Percentiles rank a stretch among this genome's conserved stretches.
phyloP scores from a whole-genome alignment of 2,113 vertebrate genomes.

The Geococcyx californianus region DNA sequence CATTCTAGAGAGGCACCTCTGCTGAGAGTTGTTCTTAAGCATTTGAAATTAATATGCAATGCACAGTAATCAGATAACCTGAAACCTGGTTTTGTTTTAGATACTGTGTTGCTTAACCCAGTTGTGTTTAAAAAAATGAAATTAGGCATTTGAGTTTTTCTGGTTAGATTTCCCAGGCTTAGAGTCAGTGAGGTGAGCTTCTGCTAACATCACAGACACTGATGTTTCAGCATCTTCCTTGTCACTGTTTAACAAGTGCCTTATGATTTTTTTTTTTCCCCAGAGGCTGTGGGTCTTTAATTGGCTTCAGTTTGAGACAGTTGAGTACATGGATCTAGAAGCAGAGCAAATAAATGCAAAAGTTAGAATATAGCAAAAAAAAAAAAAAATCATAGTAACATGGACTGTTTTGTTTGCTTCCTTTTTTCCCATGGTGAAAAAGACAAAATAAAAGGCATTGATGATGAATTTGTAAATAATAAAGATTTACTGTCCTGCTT shows the following conservation, averaged over 20 bases:
- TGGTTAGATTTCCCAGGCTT: not conserved
- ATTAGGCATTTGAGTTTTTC: not conserved
- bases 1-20: not conserved
- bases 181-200: not conserved
- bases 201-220: not conserved
- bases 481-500: slow-evolving; percentile 68
- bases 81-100: not conserved
- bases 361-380: slow-evolving; percentile 22
- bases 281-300: slow-evolving; percentile 78
- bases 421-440: slow-evolving; percentile 79
- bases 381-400: slow-evolving; percentile 14
- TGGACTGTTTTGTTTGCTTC: slow-evolving; percentile 81
- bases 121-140: not conserved
- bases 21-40: not conserved
- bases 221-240: not conserved
- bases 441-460: slow-evolving; percentile 71
- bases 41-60: not conserved
- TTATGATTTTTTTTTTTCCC: not conserved
- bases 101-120: not conserved
- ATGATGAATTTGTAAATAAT: slow-evolving; percentile 53
- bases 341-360: not conserved
- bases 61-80: not conserved
- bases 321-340: slow-evolving; percentile 52
- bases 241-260: not conserved
- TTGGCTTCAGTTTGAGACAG: slow-evolving; percentile 72